Conservation (phyloP, 2,888 invertebrate genomes). For the Luperina testacea region DNA sequence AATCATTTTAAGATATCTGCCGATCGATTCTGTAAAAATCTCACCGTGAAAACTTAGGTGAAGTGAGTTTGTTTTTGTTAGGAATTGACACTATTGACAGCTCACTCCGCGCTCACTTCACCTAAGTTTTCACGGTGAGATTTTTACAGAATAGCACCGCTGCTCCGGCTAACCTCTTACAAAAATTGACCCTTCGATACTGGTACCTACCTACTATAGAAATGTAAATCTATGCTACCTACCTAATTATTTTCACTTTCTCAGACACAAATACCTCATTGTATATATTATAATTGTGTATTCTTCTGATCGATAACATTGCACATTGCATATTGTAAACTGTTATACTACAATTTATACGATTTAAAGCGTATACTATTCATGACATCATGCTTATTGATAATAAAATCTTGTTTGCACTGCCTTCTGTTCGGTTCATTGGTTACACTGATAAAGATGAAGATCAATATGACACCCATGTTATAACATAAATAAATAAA, state of each 20-base stretch:
- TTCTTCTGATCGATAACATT: constrained; percentile 33
- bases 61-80: no score
- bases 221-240: not conserved
- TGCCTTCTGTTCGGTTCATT: constrained; percentile 52
- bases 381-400: constrained; percentile 29
- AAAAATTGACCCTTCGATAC: no score
- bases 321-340: constrained; percentile 49
- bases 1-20: no score
- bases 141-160: no score
- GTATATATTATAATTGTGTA: constrained; percentile 22
- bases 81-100: no score
- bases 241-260: constrained; percentile 24
- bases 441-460: constrained; percentile 50
- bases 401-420: constrained; percentile 60
- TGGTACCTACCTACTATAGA: no score
- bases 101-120: no score
- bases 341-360: constrained; percentile 14
- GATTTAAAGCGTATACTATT: constrained; percentile 35
- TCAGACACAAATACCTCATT: not conserved
- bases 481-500: not conserved
- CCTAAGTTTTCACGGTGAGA: no score
- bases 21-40: no score
- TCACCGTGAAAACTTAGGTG: no score
- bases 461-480: constrained; percentile 36
- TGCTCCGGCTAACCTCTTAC: no score